Conservation (phyloP, 1,140 invertebrate species). For the Oedothorax gibbosus region DNA sequence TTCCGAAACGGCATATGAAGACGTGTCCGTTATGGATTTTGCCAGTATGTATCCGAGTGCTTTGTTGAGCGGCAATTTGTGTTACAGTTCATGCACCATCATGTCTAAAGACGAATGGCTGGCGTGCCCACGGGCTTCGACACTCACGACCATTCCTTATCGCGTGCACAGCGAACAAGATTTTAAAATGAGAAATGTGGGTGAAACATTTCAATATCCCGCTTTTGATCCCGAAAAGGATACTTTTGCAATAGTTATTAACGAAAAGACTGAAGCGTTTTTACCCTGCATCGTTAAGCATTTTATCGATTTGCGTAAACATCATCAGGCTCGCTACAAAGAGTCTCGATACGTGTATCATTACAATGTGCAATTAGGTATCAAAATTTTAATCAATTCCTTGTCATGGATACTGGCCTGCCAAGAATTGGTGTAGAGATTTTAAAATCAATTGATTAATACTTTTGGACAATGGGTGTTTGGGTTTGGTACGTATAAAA, state of each 20-base stretch:
- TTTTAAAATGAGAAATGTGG: not conserved
- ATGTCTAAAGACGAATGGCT: not conserved
- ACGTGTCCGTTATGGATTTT: constrained; percentile 14
- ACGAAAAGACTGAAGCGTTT: not conserved
- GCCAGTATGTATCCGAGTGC: constrained; percentile 24
- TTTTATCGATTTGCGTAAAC: constrained; percentile 2
- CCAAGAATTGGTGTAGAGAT: not conserved
- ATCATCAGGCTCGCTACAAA: not conserved
- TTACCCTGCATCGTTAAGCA: not conserved
- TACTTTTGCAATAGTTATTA: not conserved
- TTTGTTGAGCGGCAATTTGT: not conserved
- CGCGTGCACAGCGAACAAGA: not conserved
- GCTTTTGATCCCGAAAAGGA: not conserved
- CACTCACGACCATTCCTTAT: not conserved
- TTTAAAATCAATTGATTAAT: not conserved
- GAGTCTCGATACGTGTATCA: not conserved
- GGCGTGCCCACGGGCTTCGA: not conserved
- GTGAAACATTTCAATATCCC: not conserved
- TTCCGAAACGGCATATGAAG: not conserved
- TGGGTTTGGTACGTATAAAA: not conserved
- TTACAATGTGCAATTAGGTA: constrained; percentile 24
- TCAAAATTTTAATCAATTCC: constrained; percentile 33
- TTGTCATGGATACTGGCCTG: constrained; percentile 6
- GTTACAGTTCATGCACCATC: constrained; percentile 9
- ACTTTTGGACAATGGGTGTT: not conserved